phyloP scores from a whole-genome alignment of 2,888 invertebrate genomes.

The Didymodactylos carnosus region DNA sequence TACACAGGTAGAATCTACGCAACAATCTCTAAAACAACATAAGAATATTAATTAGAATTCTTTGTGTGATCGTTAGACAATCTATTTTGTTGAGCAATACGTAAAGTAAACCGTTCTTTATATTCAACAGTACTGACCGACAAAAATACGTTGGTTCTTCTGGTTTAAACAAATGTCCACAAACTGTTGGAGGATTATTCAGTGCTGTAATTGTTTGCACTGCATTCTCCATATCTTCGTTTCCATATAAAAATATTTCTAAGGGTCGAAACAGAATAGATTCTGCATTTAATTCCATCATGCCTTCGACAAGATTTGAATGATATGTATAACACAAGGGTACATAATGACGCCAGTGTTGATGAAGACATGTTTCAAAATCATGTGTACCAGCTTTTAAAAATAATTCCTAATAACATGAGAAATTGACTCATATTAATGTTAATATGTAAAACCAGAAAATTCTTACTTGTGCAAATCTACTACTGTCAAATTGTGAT shows the following conservation, averaged over 20 bases:
- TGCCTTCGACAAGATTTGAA: background rate
- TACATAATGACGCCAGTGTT: slow-evolving; percentile 6
- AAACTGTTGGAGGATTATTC: slow-evolving; percentile 3
- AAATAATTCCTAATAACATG: slow-evolving; percentile 1
- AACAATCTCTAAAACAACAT: too few relatives aligned
- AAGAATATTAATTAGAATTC: too few relatives aligned
- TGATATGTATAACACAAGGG: slow-evolving; percentile 5
- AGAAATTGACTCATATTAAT: too few relatives aligned
- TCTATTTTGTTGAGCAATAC: too few relatives aligned
- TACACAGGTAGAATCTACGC: slow-evolving; percentile 90
- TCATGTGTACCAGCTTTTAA: background rate
- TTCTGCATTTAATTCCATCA: slow-evolving; percentile 1
- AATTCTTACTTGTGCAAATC: too few relatives aligned
- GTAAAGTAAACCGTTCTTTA: too few relatives aligned
- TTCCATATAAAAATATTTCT: slow-evolving; percentile 1
- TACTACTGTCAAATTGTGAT: background rate
- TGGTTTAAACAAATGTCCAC: slow-evolving; percentile 11
- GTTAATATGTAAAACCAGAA: too few relatives aligned
- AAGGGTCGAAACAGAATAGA: slow-evolving; percentile 2
- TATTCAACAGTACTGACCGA: too few relatives aligned
- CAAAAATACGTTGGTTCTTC: slow-evolving; percentile 14
- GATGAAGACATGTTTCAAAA: background rate
- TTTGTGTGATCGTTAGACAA: too few relatives aligned
- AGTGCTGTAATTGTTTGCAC: background rate
- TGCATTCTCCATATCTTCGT: background rate